Conservation (phyloP, 2,797 vertebrate genomes). For the Semotilus atromaculatus region DNA sequence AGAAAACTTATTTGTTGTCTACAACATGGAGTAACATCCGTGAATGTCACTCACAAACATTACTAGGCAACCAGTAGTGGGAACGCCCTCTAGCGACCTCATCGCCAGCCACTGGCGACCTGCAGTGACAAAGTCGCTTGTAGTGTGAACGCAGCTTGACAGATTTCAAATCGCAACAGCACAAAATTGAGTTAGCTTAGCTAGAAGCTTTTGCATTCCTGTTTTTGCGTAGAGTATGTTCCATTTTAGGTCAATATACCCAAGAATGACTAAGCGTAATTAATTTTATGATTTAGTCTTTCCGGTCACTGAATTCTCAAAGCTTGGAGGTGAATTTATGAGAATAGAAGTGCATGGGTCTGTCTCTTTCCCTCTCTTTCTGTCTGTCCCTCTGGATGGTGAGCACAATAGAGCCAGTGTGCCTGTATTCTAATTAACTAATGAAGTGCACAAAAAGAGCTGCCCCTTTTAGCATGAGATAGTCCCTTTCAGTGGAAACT, state of each 20-base stretch:
- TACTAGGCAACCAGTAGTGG: too few relatives aligned
- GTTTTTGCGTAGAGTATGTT: neutral
- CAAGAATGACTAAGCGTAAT: neutral
- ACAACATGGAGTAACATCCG: too few relatives aligned
- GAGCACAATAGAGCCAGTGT: constrained; percentile 50
- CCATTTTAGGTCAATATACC: neutral
- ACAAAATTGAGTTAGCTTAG: neutral
- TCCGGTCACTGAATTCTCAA: constrained; percentile 35
- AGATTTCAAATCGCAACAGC: neutral
- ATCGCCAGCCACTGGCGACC: too few relatives aligned
- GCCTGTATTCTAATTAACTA: constrained; percentile 57
- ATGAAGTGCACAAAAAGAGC: constrained; percentile 51
- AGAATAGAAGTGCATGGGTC: constrained; percentile 17
- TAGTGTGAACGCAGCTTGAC: too few relatives aligned
- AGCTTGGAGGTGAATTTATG: constrained; percentile 29
- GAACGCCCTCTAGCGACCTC: too few relatives aligned
- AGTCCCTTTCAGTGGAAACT: constrained; percentile 22
- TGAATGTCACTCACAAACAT: too few relatives aligned
- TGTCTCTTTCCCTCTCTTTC: constrained; percentile 10
- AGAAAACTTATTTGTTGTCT: too few relatives aligned
- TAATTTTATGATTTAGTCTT: constrained; percentile 21
- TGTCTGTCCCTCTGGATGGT: neutral
- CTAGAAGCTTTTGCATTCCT: neutral
- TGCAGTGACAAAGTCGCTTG: too few relatives aligned
- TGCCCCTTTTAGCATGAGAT: constrained; percentile 24